These are phyloP conservation scores for Coregonus clupeaformis DNA, from an alignment of 2,113 vertebrate species.

Conservation along the genomic window DNA sequence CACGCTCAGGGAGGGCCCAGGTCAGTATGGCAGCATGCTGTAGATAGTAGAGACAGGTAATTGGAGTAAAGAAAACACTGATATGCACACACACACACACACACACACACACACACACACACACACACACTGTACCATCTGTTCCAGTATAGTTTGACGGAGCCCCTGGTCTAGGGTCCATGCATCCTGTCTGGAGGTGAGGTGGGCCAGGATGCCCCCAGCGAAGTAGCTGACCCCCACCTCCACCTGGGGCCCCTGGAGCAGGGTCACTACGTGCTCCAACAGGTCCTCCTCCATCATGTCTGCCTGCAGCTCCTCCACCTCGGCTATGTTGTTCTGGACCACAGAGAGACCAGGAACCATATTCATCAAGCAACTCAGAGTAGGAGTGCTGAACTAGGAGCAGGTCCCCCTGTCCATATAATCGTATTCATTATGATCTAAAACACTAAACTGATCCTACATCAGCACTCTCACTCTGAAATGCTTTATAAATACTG, in stretches of 20 bases:
- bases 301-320: conserved; percentile 84
- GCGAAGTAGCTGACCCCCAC: conserved; percentile 88
- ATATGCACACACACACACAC: conserved; percentile 4
- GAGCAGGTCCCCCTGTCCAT: too few species aligned
- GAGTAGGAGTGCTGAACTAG: too few species aligned
- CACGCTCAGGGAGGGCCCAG: conserved; percentile 87
- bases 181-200: conserved; percentile 83
- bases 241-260: conserved; percentile 83
- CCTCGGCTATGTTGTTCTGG: conserved; percentile 93
- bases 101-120: not conserved
- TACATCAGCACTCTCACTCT: too few species aligned
- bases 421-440: too few species aligned
- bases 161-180: conserved; percentile 84
- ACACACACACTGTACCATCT: conserved; percentile 75
- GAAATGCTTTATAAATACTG: too few species aligned
- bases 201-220: conserved; percentile 89
- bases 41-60: conserved; percentile 30
- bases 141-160: conserved; percentile 76
- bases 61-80: not conserved
- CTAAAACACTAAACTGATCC: too few species aligned
- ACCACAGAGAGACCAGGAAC: not conserved
- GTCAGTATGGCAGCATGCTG: conserved; percentile 89
- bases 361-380: too few species aligned
- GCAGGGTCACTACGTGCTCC: conserved; percentile 83
- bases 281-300: conserved; percentile 90